Evolutionary conservation across 1,140 invertebrate genomes (phyloP).

Genomic region (Brachionus plicatilis): DNA sequence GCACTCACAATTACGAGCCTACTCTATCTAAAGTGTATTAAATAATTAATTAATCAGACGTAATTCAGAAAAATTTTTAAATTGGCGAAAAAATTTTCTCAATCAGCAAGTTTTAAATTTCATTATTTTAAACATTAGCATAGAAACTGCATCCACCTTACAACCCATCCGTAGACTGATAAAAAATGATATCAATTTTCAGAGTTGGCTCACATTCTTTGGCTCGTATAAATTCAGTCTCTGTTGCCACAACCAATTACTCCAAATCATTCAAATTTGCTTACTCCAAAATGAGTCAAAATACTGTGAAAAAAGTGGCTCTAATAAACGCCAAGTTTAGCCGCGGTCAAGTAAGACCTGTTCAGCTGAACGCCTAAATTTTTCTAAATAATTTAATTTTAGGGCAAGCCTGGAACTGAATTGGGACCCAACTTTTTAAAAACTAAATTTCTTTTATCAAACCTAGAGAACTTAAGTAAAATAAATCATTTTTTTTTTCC

Average conservation of each 20-base stretch:
- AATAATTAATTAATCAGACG: not conserved
- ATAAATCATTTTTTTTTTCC: not conserved
- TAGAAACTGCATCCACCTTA: not conserved
- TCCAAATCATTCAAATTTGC: not conserved
- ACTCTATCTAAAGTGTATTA: not conserved
- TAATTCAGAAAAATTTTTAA: not conserved
- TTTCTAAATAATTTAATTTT: not conserved
- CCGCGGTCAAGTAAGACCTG: not conserved
- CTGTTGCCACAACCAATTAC: not conserved
- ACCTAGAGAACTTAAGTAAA: slow-evolving; percentile 36
- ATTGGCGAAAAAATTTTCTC: not conserved
- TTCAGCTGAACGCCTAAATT: too few species aligned
- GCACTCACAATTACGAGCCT: not conserved
- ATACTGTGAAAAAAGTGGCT: not conserved
- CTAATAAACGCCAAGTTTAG: slow-evolving; percentile 22
- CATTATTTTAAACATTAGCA: not conserved
- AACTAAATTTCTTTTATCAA: slow-evolving; percentile 19
- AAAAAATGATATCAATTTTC: not conserved
- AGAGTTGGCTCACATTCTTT: not conserved
- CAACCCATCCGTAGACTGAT: not conserved
- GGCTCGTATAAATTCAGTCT: not conserved
- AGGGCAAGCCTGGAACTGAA: slow-evolving; percentile 35
- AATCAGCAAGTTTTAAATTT: not conserved
- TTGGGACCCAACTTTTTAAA: slow-evolving; percentile 16
- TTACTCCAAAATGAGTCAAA: not conserved